Evolutionary conservation across 2,113 vertebrate genomes (phyloP).

Genomic region (Geothlypis trichas): DNA sequence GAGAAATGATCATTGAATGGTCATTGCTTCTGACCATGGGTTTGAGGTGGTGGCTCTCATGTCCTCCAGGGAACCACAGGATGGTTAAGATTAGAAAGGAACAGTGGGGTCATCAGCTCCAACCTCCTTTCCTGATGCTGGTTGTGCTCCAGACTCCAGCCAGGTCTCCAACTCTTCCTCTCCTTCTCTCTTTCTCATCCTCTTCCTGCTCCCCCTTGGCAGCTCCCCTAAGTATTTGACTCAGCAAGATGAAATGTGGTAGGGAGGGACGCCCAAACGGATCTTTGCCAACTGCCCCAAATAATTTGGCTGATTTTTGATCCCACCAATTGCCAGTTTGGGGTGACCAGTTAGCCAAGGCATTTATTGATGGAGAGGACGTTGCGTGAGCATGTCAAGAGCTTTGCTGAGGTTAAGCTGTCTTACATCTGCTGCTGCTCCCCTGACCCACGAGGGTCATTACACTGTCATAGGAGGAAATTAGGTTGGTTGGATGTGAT

Average conservation of each 20-base stretch:
- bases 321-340: not conserved
- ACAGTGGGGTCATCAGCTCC: not conserved
- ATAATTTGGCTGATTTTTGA: not conserved
- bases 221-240: not conserved
- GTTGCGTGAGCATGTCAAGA: not conserved
- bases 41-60: not conserved
- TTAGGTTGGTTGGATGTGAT: constrained; percentile 27
- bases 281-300: not conserved
- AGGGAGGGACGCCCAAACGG: not conserved
- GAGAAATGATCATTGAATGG: not conserved
- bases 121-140: not conserved
- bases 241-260: not conserved
- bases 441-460: not conserved
- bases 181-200: not conserved
- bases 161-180: not conserved
- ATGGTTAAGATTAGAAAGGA: not conserved
- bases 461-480: constrained; percentile 36
- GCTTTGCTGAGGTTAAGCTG: constrained; percentile 27
- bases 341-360: not conserved
- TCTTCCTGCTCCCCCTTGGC: not conserved
- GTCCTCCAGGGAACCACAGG: not conserved
- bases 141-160: not conserved
- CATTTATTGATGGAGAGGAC: not conserved
- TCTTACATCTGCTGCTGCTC: constrained; percentile 18
- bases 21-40: not conserved